Base-by-base conservation (phyloP, 1,140 invertebrate species). In the Popillia japonica region DNA sequence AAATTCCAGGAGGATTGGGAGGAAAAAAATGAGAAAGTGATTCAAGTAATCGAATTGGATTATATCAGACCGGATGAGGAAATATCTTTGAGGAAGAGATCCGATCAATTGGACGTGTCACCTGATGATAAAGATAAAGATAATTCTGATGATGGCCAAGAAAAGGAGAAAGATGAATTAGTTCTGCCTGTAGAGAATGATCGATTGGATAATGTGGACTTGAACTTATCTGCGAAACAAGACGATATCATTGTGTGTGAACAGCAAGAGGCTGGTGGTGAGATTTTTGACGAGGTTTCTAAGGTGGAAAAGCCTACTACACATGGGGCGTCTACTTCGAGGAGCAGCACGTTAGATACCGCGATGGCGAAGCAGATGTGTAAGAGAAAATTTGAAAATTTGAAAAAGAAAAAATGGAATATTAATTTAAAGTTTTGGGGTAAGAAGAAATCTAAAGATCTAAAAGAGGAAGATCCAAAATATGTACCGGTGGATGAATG, bases 1-100 rank as follows among this genome's bases (percentile, higher is more conserved):
- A 75, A 74, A n/a, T 72, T 72, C 14, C 79, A 79, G 20, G 81
- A 79, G n/a, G 78, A 79, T n/a, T 82, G 79, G 81, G 81, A 82
- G 41, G 80, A 80, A 40, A 74, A 23, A 14, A 78, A 80, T 40
- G 81, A 82, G 68, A 55, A 75, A n/a, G 64, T 82, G 7, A 73
- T 82, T 4, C 79, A 80, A 44, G 78, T 80, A 9, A 82, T 82
- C 44, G 81, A 82, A 76, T 76, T 82, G 40, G 77, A 78, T 64
- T 75, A 44, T 20, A 55, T 78, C 11, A 75, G 64, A 75, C 44
- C 72, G 1, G 77, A 72, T 4, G 77, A 78, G 61, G 40, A 17
- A 3, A 27, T 14, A 17, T 42, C 20, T 3, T 22, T 41, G 20
- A 68, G 20, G 17, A 64, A 48, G n/a, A 78, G 44, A 40, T 4